Evolutionary conservation across 1,140 invertebrate species (phyloP).

Genomic region (Nebria ingens): DNA sequence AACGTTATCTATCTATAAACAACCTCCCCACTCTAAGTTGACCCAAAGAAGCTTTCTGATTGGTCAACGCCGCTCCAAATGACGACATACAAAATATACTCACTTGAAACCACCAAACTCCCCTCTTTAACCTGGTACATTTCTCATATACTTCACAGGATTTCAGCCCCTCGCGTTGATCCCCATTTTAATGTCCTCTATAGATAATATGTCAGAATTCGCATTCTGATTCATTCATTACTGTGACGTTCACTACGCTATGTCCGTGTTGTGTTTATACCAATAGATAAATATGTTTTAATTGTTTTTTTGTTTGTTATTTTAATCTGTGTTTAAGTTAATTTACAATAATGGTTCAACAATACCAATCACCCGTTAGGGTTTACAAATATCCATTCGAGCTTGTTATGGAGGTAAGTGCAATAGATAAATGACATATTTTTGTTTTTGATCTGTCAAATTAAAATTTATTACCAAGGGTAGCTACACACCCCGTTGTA

Average conservation of each 20-base stretch:
- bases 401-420: conserved; percentile 90
- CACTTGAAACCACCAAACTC: no score
- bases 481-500: conserved; percentile 10
- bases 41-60: no score
- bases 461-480: background rate
- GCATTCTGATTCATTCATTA: background rate
- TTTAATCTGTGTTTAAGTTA: background rate
- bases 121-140: no score
- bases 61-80: no score
- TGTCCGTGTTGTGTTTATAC: background rate
- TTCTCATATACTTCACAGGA: no score
- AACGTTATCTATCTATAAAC: no score
- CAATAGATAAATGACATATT: no score
- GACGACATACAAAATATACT: no score
- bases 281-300: background rate
- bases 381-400: conserved; percentile 96
- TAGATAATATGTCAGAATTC: no score
- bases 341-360: conserved; percentile 75
- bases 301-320: background rate
- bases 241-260: background rate
- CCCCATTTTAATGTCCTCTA: background rate
- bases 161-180: background rate
- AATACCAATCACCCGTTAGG: conserved; percentile 89
- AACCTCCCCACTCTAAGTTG: no score
- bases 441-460: background rate